Evolutionary conservation across 2,113 vertebrate species (phyloP).

Genomic region (Pipra filicauda): DNA sequence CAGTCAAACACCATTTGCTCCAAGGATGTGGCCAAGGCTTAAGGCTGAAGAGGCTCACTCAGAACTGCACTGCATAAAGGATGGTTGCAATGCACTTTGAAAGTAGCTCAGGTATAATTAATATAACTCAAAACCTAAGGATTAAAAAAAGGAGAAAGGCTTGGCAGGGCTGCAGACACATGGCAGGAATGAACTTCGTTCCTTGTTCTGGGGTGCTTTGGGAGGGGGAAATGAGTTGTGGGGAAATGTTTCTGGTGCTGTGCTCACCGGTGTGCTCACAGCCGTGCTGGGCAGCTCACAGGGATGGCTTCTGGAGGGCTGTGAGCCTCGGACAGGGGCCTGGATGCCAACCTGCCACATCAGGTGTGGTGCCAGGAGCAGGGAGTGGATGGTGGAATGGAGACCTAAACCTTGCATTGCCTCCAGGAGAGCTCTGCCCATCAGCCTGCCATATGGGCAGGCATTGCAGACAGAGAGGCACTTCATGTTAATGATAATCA

Average conservation of each 20-base stretch:
- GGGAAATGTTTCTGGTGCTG: not conserved
- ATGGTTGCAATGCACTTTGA: not conserved
- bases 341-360: fast-evolving
- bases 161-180: not conserved
- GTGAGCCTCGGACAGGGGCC: not conserved
- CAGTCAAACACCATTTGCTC: not conserved
- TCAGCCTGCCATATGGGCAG: not conserved
- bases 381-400: not conserved
- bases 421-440: not conserved
- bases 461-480: not conserved
- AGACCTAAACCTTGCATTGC: not conserved
- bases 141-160: not conserved
- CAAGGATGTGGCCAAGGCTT: not conserved
- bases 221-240: not conserved
- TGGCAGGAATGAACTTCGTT: not conserved
- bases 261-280: not conserved
- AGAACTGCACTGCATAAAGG: not conserved
- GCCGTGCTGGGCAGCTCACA: not conserved
- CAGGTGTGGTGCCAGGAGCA: not conserved
- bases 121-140: not conserved
- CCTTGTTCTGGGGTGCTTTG: not conserved
- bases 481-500: not conserved
- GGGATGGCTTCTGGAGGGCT: not conserved
- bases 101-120: not conserved
- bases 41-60: not conserved